These are phyloP conservation scores for Sorex maritimensis DNA, from an alignment of 2,797 vertebrate species.

Conservation along the genomic window DNA sequence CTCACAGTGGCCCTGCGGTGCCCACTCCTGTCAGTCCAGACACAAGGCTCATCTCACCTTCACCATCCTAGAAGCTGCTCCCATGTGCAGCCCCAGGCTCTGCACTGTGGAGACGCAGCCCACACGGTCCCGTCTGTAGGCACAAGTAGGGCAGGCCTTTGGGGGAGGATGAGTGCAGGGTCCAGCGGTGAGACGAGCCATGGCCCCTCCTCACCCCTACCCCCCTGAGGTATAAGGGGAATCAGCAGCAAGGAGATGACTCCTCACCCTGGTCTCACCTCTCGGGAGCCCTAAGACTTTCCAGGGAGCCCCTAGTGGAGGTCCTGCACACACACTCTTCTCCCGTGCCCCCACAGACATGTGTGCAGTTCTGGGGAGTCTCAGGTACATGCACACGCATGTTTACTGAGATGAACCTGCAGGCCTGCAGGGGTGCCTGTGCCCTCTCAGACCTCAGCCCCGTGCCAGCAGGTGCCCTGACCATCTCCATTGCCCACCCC, in stretches of 20 bases:
- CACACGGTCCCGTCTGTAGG: background rate
- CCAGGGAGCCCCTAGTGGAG: background rate
- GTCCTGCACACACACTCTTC: background rate
- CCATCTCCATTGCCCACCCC: background rate
- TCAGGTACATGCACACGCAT: background rate
- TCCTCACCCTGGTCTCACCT: background rate
- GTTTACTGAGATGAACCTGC: no score
- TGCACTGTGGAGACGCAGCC: background rate
- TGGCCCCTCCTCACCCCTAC: background rate
- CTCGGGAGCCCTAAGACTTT: background rate
- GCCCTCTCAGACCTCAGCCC: background rate
- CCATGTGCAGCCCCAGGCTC: background rate
- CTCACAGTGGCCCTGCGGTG: background rate
- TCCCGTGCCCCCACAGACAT: accelerated
- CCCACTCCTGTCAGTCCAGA: background rate
- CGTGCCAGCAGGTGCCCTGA: background rate
- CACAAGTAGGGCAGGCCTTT: background rate
- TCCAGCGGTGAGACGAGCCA: background rate
- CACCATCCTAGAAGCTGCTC: background rate
- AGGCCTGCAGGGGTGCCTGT: background rate
- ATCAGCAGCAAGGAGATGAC: background rate
- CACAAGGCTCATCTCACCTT: background rate
- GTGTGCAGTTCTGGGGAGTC: background rate
- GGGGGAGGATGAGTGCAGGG: background rate
- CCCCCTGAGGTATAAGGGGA: no score